Conservation (phyloP, 2,797 vertebrate species). For the Propithecus perrieri region DNA sequence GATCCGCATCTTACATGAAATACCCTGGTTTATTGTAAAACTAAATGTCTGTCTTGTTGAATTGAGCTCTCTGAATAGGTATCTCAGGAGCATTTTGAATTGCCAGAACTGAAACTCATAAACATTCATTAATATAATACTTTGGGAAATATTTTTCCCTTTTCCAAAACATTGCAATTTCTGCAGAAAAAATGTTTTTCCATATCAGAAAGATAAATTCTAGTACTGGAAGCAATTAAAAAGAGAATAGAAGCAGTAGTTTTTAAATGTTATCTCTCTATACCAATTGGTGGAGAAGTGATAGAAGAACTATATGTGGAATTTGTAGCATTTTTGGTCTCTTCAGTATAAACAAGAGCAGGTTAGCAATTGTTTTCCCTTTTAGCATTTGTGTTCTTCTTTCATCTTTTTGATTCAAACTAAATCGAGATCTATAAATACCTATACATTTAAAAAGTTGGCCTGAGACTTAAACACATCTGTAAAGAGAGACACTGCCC, state of each 20-base stretch:
- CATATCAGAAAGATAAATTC: conserved; percentile 82
- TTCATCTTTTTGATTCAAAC: conserved; percentile 60
- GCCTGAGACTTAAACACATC: conserved; percentile 61
- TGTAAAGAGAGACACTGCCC: conserved; percentile 36
- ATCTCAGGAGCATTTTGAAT: conserved; percentile 78
- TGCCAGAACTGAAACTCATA: conserved; percentile 78
- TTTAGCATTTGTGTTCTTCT: conserved; percentile 51
- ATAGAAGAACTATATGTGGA: conserved; percentile 64
- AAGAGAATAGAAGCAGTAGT: conserved; percentile 77
- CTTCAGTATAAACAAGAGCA: conserved; percentile 45
- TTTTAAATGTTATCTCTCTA: conserved; percentile 80
- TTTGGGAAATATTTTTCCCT: conserved; percentile 79
- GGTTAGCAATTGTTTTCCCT: neutral
- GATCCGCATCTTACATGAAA: conserved; percentile 71
- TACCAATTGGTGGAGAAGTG: conserved; percentile 73
- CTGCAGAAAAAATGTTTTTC: conserved; percentile 82
- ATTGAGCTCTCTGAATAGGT: conserved; percentile 78
- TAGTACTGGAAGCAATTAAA: conserved; percentile 83
- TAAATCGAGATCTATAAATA: conserved; percentile 64
- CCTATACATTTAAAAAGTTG: conserved; percentile 61
- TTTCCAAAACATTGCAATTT: conserved; percentile 72
- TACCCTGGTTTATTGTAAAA: conserved; percentile 79
- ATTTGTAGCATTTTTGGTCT: conserved; percentile 65
- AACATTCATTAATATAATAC: conserved; percentile 83
- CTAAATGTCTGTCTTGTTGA: conserved; percentile 58